Conservation (phyloP, 2,888 invertebrate species). For the Watsonalla binaria region DNA sequence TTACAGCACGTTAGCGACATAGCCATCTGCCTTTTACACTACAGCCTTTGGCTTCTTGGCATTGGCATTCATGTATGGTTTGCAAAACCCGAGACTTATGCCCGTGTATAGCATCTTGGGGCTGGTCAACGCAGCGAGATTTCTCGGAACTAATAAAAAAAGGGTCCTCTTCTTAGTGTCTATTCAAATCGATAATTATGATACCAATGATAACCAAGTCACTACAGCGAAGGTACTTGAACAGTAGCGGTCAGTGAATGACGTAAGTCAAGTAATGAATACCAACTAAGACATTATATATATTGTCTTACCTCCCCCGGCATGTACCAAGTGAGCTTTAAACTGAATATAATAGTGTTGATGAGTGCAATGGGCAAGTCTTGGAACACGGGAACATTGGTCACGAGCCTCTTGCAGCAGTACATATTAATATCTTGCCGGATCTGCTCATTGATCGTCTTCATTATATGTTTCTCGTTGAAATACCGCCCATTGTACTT, state of each 20-base stretch:
- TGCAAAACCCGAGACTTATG: too few relatives aligned
- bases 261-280: not conserved
- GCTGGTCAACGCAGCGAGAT: not conserved
- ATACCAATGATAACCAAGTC: too few relatives aligned
- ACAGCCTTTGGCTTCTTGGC: too few relatives aligned
- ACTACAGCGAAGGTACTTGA: too few relatives aligned
- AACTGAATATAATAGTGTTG: constrained; percentile 67
- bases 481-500: constrained; percentile 50
- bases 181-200: too few relatives aligned
- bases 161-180: too few relatives aligned
- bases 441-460: constrained; percentile 58
- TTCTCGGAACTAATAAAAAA: not conserved
- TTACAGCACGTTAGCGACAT: not conserved
- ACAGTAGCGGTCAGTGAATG: too few relatives aligned
- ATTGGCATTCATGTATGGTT: too few relatives aligned
- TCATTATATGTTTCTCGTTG: constrained; percentile 43
- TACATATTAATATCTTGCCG: constrained; percentile 77
- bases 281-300: not conserved
- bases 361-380: constrained; percentile 69
- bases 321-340: constrained; percentile 75
- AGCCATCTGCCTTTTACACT: too few relatives aligned
- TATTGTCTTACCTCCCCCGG: constrained; percentile 73
- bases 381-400: constrained; percentile 74
- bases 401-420: constrained; percentile 73
- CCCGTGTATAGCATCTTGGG: too few relatives aligned